Base-by-base conservation (phyloP, 1,140 invertebrate genomes). In the Pteromalus puparum region DNA sequence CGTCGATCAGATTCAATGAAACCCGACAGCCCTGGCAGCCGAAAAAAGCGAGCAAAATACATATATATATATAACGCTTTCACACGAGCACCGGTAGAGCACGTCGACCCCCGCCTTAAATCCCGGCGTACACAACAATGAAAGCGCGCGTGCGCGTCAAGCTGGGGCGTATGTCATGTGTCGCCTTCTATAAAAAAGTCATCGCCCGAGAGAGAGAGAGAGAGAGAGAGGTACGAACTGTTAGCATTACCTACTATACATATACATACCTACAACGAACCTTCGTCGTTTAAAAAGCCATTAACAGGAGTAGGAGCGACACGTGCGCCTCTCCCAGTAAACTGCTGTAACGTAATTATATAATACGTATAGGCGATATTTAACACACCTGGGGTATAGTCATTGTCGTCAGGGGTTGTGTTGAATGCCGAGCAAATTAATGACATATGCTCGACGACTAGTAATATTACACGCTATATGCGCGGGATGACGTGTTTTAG, bases 381-480 rank as follows among this genome's bases (percentile, higher is more conserved):
- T 21, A 13, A 70, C 67, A 70, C 70, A 73, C 79, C 26, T 26
- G 42, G 80, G 48, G 48, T 18, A 42, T 34, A 34, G 30, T 34
- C 30, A 5, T 34, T 5, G 30, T 34, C 6, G 30, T 4, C 30
- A 5, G n/a, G 7, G 0, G n/a, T n/a, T n/a, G n/a, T n/a, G n/a
- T 6, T 82, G 70, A 82, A 82, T 82, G 26, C 46, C 9, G 21
- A 82, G 70, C 72, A 82, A 82, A 82, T 82, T 82, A 76, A 76
- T 82, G 53, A 42, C 73, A 82, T 82, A 76, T 82, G 81, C 24
- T 26, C 24, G 13, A 2, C 26, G 79, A 81, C 28, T 4, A 61
- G 6, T n/a, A 61, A 61, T 61, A 61, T 21, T 5, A 30, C 10
- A 7, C 68, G n/a, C 21, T 10, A 26, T 4, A 10, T 30, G 38